Conservation (phyloP, 2,113 vertebrate genomes). For the Microtus richardsoni region DNA sequence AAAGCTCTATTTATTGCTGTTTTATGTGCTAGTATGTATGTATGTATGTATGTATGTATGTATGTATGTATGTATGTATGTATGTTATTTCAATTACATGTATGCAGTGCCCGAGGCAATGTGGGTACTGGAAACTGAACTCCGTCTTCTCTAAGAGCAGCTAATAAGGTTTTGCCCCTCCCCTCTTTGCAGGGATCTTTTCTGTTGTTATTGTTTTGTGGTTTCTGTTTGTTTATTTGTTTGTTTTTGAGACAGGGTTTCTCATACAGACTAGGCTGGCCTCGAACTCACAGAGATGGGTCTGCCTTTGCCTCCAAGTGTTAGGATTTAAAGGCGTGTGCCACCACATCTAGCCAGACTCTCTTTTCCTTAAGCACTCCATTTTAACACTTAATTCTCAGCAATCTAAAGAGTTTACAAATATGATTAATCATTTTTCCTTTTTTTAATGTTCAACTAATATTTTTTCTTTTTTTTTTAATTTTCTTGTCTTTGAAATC, state of each 20-base stretch:
- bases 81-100: neutral
- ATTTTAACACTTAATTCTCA: conserved; percentile 38
- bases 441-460: neutral
- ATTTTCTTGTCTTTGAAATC: neutral
- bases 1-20: neutral
- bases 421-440: neutral
- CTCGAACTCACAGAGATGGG: neutral
- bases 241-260: neutral
- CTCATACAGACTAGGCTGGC: neutral
- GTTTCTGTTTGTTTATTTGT: neutral
- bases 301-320: neutral
- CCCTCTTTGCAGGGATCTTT: neutral
- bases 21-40: neutral
- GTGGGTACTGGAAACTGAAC: neutral
- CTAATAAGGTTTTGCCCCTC: neutral
- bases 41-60: neutral
- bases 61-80: neutral
- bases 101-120: neutral
- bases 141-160: neutral
- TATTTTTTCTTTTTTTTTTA: neutral
- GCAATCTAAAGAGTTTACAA: neutral
- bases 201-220: neutral
- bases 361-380: neutral
- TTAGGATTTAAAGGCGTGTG: too few relatives aligned
- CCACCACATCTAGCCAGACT: neutral